Evolutionary conservation across 2,888 invertebrate species (phyloP).

Genomic region (Stenodera caucasica): DNA sequence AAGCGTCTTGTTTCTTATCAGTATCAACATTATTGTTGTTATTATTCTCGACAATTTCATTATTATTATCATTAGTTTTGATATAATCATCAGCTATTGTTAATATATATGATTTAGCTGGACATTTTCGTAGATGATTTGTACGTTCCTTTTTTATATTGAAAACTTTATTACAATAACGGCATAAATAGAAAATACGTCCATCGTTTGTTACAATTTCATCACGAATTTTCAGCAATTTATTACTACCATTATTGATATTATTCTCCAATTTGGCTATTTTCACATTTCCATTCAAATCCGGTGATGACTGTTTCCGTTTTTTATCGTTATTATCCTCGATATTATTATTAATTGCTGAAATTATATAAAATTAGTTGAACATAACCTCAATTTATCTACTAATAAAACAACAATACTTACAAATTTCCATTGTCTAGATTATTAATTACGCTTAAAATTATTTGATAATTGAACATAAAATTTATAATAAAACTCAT

Average conservation of each 20-base stretch:
- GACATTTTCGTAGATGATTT: conserved; percentile 16
- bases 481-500: neutral
- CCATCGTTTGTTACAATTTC: conserved; percentile 14
- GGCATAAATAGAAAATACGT: conserved; percentile 17
- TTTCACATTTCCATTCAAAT: conserved; percentile 15
- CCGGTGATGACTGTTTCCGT: neutral
- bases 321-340: neutral
- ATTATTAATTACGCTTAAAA: neutral
- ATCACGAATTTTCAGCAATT: conserved; percentile 9
- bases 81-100: conserved; percentile 11
- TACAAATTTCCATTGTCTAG: neutral
- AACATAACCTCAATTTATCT: neutral
- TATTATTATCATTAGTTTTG: neutral
- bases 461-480: neutral
- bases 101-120: conserved; percentile 20
- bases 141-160: conserved; percentile 16
- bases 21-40: neutral
- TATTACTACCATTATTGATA: neutral
- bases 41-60: neutral
- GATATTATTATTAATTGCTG: neutral
- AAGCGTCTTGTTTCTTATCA: neutral
- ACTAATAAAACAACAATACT: neutral
- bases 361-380: neutral
- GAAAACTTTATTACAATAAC: conserved; percentile 23
- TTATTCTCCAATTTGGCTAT: neutral